Evolutionary conservation across 2,113 vertebrate species (phyloP), one percentile per base, ranked within the genome.

Genomic region (Apus apus): DNA sequence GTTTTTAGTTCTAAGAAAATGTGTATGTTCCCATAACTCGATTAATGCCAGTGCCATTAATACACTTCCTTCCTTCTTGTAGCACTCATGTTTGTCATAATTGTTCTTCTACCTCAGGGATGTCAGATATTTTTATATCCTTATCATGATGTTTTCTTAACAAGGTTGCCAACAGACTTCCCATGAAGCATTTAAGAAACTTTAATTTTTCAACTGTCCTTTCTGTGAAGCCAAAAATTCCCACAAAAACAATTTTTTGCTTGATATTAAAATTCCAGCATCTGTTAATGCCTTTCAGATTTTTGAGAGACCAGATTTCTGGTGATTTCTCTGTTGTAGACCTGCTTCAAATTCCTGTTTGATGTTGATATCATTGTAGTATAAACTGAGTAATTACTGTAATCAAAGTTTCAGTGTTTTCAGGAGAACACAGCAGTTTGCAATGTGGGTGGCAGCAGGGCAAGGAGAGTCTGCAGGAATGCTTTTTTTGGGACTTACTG

Each of bases 401-500:
- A 92, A 89, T 88, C 79, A 88, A 74, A 93, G 84, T 74, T 93
- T 83, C 87, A 60, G 68, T 73, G 51, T 90, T 96, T 95, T 86
- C 79, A 72, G 30, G 61, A 84, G 90, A 94, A 81, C 13, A 5
- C 65, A 94, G 80, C 34, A 90, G 88, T 79, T 75, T 92, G 65
- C 57, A 77, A 2, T 5, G 90, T 92, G 76, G 87, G 94, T 68
- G 68, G 72, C 61, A 90, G 45, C 50, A 91, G 79, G 48, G 79
- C 65, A 88, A 90, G 30, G 7, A 66, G 38, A 90, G 29, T 67
- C 57, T 61, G 43, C 48, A 64, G 80, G 48, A 71, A 64, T 78
- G 50, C 5, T 71, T 90, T 88, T 48, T 15, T 6, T 19, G 21
- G 30, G 27, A 92, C 34, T 89, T 94, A 57, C 7, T 90, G 26